Evolutionary conservation across 2,888 invertebrate species (phyloP), one percentile per base, ranked within the genome.

Genomic region (Phrixothrix hirtus): DNA sequence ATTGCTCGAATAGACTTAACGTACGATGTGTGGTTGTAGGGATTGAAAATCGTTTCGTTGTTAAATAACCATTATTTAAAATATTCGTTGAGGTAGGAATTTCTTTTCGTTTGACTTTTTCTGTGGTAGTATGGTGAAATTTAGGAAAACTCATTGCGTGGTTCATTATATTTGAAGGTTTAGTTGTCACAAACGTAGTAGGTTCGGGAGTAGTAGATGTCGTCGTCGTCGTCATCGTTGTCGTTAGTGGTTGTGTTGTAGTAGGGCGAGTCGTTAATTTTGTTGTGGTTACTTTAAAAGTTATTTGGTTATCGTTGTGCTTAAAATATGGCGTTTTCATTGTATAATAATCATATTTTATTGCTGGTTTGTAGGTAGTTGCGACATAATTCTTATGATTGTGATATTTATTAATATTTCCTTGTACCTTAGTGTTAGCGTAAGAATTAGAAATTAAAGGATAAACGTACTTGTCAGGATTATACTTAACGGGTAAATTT

Each of bases 401-500:
- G 52, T 79, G 78, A 60, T 78, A 79, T 55, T 78, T 81, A 59
- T 81, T 80, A 39, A 79, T 79, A 66, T 79, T 81, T 35, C 86
- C 86, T 66, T 87, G 87, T 15, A 86, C 82, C 68, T 87, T 87
- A 0, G 86, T 80, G 63, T 86, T 87, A 0, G 87, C 86, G 67
- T 87, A 87, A 1, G 86, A 86, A 63, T 81, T 86, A 0, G 86
- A 86, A 42, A 87, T 86, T 41, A 87, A 65, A 0, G 87, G 87
- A 68, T 83, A 84, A 1, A 83, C 83, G 58, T 85, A 86, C 66
- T 85, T 86, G 17, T 84, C 83, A 1, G 84, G 82, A 7, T 84
- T 83, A 62, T 86, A 86, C 59, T 83, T 84, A 0, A 84, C 83
- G 0, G 86, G 86, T 13, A 86, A 70, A 69, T 86, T 85, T 1